phyloP scores from a whole-genome alignment of 1,140 invertebrate species.

The Procambarus virginalis region DNA sequence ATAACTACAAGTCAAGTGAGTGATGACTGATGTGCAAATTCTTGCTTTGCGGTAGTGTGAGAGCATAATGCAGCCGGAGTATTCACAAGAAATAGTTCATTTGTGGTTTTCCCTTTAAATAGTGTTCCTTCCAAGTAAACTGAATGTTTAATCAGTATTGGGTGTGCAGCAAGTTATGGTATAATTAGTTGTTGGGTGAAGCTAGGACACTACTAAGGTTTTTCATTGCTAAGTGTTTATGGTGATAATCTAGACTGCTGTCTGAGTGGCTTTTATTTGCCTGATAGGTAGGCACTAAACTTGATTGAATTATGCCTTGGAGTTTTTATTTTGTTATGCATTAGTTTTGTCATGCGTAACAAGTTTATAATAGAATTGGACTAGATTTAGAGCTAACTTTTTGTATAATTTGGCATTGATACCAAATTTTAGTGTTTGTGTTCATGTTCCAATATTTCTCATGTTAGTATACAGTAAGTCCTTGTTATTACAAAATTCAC shows the following conservation, averaged over 20 bases:
- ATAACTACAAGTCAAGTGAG: conserved; percentile 61
- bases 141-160: neutral
- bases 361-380: too few species aligned
- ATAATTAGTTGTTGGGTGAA: too few species aligned
- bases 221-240: neutral
- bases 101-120: neutral
- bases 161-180: neutral
- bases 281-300: neutral
- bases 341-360: too few species aligned
- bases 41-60: neutral
- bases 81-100: neutral
- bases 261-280: neutral
- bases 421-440: neutral
- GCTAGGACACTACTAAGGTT: neutral
- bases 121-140: neutral
- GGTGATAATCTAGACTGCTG: neutral
- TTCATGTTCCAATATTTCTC: neutral
- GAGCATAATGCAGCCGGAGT: neutral
- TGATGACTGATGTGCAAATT: neutral
- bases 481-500: neutral
- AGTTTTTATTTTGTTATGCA: too few species aligned
- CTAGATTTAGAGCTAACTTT: too few species aligned
- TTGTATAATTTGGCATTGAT: neutral
- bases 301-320: too few species aligned
- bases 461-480: neutral